These are phyloP conservation scores for Neopelma chrysocephalum DNA, from an alignment of 2,797 vertebrate genomes.

Conservation along the genomic window DNA sequence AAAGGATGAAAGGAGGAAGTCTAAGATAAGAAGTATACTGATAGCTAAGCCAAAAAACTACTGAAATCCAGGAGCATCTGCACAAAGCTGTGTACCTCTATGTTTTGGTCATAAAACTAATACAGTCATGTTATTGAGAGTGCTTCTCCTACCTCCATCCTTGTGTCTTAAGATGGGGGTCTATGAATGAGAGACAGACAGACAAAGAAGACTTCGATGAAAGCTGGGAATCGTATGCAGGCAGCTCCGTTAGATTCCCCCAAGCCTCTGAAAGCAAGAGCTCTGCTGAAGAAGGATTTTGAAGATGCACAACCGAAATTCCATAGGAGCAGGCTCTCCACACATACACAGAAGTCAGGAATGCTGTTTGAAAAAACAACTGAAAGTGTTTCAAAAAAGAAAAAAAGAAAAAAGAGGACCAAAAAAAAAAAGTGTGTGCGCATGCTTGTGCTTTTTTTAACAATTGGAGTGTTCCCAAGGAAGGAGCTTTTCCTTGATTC, in stretches of 20 bases:
- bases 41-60: not conserved
- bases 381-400: not conserved
- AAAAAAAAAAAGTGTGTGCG: accelerated
- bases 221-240: not conserved
- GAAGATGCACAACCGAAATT: not conserved
- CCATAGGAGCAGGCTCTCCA: not conserved
- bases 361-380: not conserved
- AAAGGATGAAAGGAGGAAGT: not conserved
- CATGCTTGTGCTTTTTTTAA: not conserved
- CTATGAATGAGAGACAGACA: not conserved
- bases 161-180: not conserved
- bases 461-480: not conserved
- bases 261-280: not conserved
- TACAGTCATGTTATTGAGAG: not conserved
- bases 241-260: not conserved
- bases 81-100: not conserved
- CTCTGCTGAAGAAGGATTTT: not conserved
- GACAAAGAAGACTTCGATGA: not conserved
- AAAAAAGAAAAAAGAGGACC: not conserved
- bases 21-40: not conserved
- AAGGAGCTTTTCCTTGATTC: not conserved
- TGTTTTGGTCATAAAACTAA: not conserved
- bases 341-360: not conserved
- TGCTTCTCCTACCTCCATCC: not conserved
- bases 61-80: not conserved